Conservation (phyloP, 2,888 invertebrate genomes). For the Halocaridina rubra region DNA sequence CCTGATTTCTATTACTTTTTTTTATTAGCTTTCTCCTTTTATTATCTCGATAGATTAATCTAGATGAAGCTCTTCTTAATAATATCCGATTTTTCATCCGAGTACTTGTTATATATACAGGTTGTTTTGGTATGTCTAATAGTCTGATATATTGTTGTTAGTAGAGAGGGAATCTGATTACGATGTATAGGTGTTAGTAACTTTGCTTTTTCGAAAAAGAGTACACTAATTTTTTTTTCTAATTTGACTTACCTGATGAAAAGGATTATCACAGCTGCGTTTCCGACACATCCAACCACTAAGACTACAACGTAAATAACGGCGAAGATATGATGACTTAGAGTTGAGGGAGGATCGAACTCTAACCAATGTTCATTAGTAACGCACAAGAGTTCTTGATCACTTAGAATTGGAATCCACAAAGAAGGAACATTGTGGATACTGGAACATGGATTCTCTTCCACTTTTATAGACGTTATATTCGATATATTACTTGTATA, state of each 20-base stretch:
- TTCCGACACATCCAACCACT: conserved; percentile 78
- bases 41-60: too few relatives aligned
- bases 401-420: conserved; percentile 12
- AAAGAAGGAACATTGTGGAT: neutral
- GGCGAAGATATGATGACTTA: conserved; percentile 75
- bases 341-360: conserved; percentile 75
- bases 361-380: conserved; percentile 80
- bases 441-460: neutral
- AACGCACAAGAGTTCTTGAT: conserved; percentile 72
- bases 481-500: neutral
- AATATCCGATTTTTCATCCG: too few relatives aligned
- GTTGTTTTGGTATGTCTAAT: too few relatives aligned
- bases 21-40: too few relatives aligned
- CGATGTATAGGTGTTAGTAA: too few relatives aligned
- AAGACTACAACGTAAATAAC: conserved; percentile 76
- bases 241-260: conserved; percentile 75
- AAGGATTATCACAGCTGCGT: conserved; percentile 79
- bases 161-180: too few relatives aligned
- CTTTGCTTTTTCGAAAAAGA: neutral
- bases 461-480: neutral
- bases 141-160: too few relatives aligned
- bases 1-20: too few relatives aligned
- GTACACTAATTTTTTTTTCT: neutral
- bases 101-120: too few relatives aligned
- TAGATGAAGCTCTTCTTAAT: too few relatives aligned